A percentile compares a stretch with the other conserved stretches of the same genome.
These are phyloP conservation scores for Crotalus viridis DNA, from an alignment of 2,113 vertebrate genomes.

Conservation along the genomic window DNA sequence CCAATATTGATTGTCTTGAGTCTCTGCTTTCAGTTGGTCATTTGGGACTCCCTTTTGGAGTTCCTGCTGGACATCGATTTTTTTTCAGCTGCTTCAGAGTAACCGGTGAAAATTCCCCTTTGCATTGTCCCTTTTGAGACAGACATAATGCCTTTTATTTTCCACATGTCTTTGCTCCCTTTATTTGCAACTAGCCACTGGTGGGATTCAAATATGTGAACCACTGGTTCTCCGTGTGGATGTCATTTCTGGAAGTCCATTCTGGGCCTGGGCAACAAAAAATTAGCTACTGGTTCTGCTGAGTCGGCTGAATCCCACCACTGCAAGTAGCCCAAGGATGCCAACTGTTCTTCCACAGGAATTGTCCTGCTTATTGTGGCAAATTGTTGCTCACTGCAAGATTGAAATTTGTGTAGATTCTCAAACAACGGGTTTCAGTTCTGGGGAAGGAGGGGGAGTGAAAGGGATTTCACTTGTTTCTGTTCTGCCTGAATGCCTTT, in stretches of 20 bases:
- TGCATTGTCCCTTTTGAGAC: conserved; percentile 7
- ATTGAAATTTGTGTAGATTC: not conserved
- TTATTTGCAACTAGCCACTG: not conserved
- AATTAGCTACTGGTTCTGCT: no score
- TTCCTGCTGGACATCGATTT: conserved; percentile 4
- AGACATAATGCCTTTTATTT: not conserved
- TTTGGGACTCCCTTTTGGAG: not conserved
- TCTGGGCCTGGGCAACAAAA: no score
- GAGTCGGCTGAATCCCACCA: no score
- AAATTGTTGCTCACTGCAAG: not conserved
- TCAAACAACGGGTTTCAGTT: not conserved
- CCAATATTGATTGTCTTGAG: conserved; percentile 9
- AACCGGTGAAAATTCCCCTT: not conserved
- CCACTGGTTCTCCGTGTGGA: no score
- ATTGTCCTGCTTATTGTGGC: not conserved
- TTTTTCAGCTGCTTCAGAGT: accelerated
- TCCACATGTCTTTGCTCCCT: not conserved
- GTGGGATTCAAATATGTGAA: no score
- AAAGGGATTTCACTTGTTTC: not conserved
- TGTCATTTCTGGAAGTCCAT: no score
- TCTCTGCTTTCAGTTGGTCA: conserved; percentile 39
- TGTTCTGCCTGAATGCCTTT: not conserved
- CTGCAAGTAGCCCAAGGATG: not conserved
- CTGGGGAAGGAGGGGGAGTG: not conserved
- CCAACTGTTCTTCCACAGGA: not conserved